A percentile compares a stretch with the other conserved stretches of the same genome.
Conservation (phyloP, 2,888 invertebrate species). For the Desoria tigrina region DNA sequence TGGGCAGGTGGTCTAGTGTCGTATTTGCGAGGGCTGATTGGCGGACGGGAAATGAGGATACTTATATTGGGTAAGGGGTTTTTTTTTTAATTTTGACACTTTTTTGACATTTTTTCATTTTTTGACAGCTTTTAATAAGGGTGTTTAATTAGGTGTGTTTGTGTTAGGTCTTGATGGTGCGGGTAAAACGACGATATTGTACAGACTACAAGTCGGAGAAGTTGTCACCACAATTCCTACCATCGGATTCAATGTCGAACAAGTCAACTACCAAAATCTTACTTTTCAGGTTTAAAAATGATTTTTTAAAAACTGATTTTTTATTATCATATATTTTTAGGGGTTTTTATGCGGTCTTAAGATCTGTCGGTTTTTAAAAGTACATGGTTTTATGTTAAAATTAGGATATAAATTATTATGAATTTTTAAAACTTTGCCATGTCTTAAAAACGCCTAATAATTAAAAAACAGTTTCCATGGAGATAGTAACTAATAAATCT, state of each 20-base stretch:
- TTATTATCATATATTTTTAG: not conserved
- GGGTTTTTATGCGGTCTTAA: not conserved
- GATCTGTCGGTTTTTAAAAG: too few relatives aligned
- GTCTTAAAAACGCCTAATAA: too few relatives aligned
- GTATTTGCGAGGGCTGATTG: conserved; percentile 93
- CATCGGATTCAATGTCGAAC: conserved; percentile 98
- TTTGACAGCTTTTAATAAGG: too few relatives aligned
- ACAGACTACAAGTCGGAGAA: conserved; percentile 95
- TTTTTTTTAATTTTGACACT: not conserved
- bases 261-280: conserved; percentile 97
- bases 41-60: conserved; percentile 96
- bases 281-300: conserved; percentile 85
- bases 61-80: conserved; percentile 69
- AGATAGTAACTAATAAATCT: too few relatives aligned
- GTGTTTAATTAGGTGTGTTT: not conserved
- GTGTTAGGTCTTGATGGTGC: conserved; percentile 88
- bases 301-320: conserved; percentile 48
- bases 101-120: not conserved
- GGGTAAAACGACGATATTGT: conserved; percentile 98
- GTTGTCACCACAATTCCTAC: conserved; percentile 96
- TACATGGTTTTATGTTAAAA: too few relatives aligned
- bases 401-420: too few relatives aligned
- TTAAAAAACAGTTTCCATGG: too few relatives aligned
- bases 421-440: too few relatives aligned
- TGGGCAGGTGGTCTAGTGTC: conserved; percentile 85